Conservation (phyloP, 2,888 invertebrate genomes). For the Macrosiphum euphorbiae region DNA sequence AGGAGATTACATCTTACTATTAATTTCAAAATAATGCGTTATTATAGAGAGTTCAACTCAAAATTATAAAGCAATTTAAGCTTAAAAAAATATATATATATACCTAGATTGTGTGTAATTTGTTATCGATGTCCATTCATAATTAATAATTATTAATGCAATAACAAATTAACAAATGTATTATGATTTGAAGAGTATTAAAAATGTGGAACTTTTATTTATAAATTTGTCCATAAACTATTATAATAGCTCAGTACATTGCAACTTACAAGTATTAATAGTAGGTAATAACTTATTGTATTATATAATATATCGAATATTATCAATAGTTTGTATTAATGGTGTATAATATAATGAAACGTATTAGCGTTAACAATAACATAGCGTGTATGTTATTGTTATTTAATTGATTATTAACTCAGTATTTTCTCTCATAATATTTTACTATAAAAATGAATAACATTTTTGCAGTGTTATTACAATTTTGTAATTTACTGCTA, state of each 20-base stretch:
- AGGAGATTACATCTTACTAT: neutral
- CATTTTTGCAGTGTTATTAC: neutral
- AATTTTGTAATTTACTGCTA: neutral
- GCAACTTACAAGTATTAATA: neutral
- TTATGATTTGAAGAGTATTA: neutral
- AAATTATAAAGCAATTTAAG: neutral
- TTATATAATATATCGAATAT: neutral
- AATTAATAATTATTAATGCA: neutral
- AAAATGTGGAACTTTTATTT: neutral
- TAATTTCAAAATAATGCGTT: neutral
- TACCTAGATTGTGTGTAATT: neutral
- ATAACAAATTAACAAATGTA: neutral
- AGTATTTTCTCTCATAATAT: neutral
- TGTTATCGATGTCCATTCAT: neutral
- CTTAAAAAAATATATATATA: neutral
- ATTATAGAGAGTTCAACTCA: neutral
- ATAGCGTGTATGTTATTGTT: neutral
- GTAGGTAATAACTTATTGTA: neutral
- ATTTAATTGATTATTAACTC: neutral
- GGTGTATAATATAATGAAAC: neutral
- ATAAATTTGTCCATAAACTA: neutral
- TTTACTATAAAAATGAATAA: neutral
- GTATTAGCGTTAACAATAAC: neutral
- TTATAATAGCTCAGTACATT: neutral
- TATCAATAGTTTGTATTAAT: neutral